Evolutionary conservation across 2,113 vertebrate species (phyloP).

Genomic region (Dascyllus trimaculatus): DNA sequence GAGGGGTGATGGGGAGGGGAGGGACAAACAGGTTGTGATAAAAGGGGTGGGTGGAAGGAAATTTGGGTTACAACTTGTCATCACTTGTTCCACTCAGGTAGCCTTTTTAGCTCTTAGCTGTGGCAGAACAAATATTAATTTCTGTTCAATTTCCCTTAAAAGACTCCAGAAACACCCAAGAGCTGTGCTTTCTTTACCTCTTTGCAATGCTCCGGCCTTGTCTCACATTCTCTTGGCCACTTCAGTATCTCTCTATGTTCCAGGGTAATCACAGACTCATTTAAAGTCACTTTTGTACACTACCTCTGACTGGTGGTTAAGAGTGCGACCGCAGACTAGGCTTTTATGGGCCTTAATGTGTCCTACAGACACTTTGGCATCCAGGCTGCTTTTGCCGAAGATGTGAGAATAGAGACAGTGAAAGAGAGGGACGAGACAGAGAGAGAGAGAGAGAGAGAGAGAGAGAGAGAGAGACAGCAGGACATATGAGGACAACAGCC

Average conservation of each 20-base stretch:
- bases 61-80: slow-evolving; percentile 62
- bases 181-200: slow-evolving; percentile 45
- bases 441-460: slow-evolving; percentile 21
- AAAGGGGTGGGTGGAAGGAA: slow-evolving; percentile 18
- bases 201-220: slow-evolving; percentile 61
- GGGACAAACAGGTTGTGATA: slow-evolving; percentile 45
- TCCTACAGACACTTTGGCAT: slow-evolving; percentile 82
- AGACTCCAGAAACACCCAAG: slow-evolving; percentile 52
- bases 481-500: slow-evolving; percentile 74
- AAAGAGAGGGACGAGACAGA: slow-evolving; percentile 12
- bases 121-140: slow-evolving; percentile 68
- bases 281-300: slow-evolving; percentile 84
- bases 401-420: slow-evolving; percentile 44
- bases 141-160: slow-evolving; percentile 64
- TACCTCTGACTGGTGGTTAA: slow-evolving; percentile 81
- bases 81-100: slow-evolving; percentile 45
- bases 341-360: slow-evolving; percentile 84
- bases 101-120: slow-evolving; percentile 55
- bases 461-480: slow-evolving; percentile 27
- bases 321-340: slow-evolving; percentile 74
- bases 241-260: slow-evolving; percentile 74
- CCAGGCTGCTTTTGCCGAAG: slow-evolving; percentile 65
- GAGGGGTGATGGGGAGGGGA: slow-evolving; percentile 58
- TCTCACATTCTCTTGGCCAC: slow-evolving; percentile 77
- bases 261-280: slow-evolving; percentile 81